Evolutionary conservation across 1,140 invertebrate genomes (phyloP).

Genomic region (Adoxophyes honmai): DNA sequence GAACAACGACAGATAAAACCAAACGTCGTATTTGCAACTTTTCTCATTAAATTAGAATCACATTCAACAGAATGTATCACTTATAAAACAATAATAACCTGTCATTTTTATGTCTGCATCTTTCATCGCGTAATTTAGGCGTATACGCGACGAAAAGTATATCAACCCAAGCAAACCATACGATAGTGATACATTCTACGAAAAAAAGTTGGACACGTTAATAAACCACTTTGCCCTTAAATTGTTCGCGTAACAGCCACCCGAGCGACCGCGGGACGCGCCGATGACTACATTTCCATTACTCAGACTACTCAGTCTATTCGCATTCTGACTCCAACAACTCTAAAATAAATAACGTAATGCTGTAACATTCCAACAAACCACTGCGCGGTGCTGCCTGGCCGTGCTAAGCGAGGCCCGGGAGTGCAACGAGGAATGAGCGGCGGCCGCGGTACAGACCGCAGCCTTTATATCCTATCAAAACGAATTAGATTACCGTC

Average conservation of each 20-base stretch:
- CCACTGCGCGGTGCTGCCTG: not conserved
- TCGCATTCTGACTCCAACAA: slow-evolving; percentile 32
- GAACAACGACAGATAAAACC: not conserved
- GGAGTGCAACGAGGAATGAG: slow-evolving; percentile 19
- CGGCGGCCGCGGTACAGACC: not conserved
- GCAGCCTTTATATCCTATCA: slow-evolving; percentile 17
- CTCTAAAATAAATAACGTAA: slow-evolving; percentile 23
- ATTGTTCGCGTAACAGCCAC: too few species aligned
- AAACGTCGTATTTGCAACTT: not conserved
- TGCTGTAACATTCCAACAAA: not conserved
- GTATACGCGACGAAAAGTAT: too few species aligned
- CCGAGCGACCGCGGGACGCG: not conserved
- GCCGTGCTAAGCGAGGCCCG: not conserved
- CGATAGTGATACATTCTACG: too few species aligned
- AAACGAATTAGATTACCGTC: slow-evolving; percentile 35
- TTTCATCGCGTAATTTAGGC: too few species aligned
- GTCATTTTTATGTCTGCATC: too few species aligned
- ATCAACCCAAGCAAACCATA: too few species aligned
- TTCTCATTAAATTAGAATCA: too few species aligned
- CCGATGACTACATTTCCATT: slow-evolving; percentile 19
- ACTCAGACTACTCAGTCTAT: slow-evolving; percentile 35
- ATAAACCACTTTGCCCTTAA: not conserved
- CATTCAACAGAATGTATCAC: too few species aligned
- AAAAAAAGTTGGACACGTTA: too few species aligned
- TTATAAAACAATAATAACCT: too few species aligned